Evolutionary conservation across 2,113 vertebrate genomes (phyloP), one percentile per base, ranked within the genome.

Genomic region (Cacatua alba): DNA sequence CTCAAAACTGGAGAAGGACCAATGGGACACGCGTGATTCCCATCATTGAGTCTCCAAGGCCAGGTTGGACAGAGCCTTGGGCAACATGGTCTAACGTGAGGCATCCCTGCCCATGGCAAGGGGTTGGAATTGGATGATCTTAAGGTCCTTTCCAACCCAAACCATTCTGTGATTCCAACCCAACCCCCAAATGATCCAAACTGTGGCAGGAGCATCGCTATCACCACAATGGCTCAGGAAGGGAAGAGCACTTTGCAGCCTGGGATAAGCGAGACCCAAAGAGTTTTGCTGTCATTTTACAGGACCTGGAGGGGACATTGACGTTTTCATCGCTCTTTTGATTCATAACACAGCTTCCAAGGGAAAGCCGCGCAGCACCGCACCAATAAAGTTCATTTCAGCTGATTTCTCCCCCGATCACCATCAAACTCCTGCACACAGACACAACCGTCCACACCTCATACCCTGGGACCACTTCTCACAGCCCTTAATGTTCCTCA

Each of bases 381-480:
- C 71, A 43, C 63, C 92, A 88, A 41, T 91, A 80, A 94, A 71
- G 41, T 60, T 83, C 68, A 93, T 85, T 86, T 90, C 55, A 68
- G 80, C 46, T 17, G 26, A 95, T 93, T 84, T 92, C 69, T 93
- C 94, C 90, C 69, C 49, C 2, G 35, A 57, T 82, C 33, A n/a
- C 80, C 31, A 39, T 65, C 53, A 91, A 90, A 84, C 31, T 86
- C 52, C 64, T 26, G 59, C 88, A 86, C 90, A 49, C 29, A 87
- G 83, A 83, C 46, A 81, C 13, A 12, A 55, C 31, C 52, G 62
- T 75, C 94, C 41, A 0, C 77, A 90, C 92, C 80, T 63, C 72
- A 4, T 18, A 10, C 15, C 82, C 65, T 76, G 88, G 82, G 95
- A 90, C 76, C 71, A 46, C 72, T 94, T 91, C 60, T 25, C 25